A percentile compares a stretch with the other conserved stretches of the same genome.
Conservation (phyloP, 2,888 invertebrate species). For the Argyresthia goedartella region DNA sequence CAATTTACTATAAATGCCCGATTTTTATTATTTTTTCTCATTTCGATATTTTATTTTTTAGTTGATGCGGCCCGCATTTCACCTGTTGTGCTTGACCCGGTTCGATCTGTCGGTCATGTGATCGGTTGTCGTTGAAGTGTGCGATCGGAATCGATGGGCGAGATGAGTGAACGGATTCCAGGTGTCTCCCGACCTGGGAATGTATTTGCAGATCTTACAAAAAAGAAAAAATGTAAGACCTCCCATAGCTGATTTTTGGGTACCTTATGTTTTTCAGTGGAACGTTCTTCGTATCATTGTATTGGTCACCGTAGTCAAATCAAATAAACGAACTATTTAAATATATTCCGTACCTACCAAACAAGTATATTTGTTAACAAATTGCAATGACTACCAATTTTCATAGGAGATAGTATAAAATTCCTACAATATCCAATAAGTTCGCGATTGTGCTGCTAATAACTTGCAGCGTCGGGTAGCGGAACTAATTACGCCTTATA, state of each 20-base stretch:
- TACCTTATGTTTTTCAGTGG: too few relatives aligned
- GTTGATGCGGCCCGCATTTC: slow-evolving; percentile 66
- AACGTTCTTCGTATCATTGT: too few relatives aligned
- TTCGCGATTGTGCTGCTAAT: slow-evolving; percentile 35
- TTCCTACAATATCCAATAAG: slow-evolving; percentile 17
- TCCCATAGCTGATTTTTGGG: too few relatives aligned
- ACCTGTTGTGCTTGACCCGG: slow-evolving; percentile 70
- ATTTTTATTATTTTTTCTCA: slow-evolving; percentile 70
- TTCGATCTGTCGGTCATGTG: slow-evolving; percentile 65
- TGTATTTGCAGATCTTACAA: neutral
- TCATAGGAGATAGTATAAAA: too few relatives aligned
- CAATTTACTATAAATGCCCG: slow-evolving; percentile 67
- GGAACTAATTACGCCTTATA: slow-evolving; percentile 32
- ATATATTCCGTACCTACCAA: too few relatives aligned
- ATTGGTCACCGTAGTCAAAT: too few relatives aligned
- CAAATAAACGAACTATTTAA: too few relatives aligned
- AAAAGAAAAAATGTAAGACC: too few relatives aligned
- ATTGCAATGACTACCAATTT: too few relatives aligned
- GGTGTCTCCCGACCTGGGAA: too few relatives aligned
- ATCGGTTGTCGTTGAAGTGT: slow-evolving; percentile 35
- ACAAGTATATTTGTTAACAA: too few relatives aligned
- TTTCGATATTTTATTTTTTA: slow-evolving; percentile 72
- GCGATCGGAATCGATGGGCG: neutral
- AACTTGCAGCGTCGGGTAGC: slow-evolving; percentile 50
- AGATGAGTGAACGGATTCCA: neutral